Base-by-base conservation (phyloP, 1,140 invertebrate species). In the Maniola jurtina region DNA sequence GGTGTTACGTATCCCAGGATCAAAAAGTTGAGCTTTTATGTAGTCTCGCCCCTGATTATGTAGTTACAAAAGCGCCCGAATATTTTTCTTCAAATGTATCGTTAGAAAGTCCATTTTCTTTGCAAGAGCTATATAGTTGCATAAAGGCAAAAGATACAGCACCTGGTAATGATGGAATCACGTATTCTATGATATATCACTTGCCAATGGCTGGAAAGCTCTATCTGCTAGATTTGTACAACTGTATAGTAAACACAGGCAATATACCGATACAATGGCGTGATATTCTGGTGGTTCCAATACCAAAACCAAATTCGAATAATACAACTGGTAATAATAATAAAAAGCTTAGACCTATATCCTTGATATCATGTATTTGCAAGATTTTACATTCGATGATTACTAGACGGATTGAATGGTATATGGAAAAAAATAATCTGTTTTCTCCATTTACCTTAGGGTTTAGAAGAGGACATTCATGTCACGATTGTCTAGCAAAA, bases 361-460 rank as follows among this genome's bases (percentile, higher is more conserved):
- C 78, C 5, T 60, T 80, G 8, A 73, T 78, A 10, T 72, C 76
- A 10, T 80, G 76, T 59, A 9, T 75, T 6, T 67, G 63, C 38
- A 80, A 80, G 69, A 66, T 68, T n/a, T 71, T 80, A 59, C 71
- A 77, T 59, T 64, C 64, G 40, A 75, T 79, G 63, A 48, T 79
- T 9, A 48, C 38, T 9, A 77, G 68, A 57, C 38, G 75, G 0
- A 10, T 79, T 3, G 71, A 79, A 59, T 75, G 72, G 75, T 76
- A 58, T 63, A 14, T 71, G 6, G 75, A 80, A 42, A 73, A 68
- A 40, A 71, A 75, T 40, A 34, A 61, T n/a, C 69, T 75, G 15
- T 57, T 80, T 9, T 72, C 73, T 0, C 14, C 42, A 11, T 25
- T 63, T 10, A 75, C 72, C 14, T 47, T 62, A 14, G 76, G 78